These are phyloP conservation scores for Rousettus madagascariensis DNA, from an alignment of 2,797 vertebrate genomes.

Conservation along the genomic window DNA sequence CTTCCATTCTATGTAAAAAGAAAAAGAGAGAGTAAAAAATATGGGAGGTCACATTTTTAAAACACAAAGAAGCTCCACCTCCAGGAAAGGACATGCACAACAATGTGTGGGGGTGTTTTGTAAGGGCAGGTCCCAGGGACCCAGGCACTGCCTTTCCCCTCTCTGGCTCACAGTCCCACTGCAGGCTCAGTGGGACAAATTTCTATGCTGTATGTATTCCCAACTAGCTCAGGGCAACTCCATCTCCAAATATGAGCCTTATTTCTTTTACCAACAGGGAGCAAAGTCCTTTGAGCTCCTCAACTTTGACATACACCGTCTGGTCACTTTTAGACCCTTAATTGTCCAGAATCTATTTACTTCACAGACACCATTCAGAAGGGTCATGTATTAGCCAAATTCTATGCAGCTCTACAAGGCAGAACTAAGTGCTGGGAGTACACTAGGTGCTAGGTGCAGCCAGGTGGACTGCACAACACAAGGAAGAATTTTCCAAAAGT, in stretches of 20 bases:
- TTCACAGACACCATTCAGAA: neutral
- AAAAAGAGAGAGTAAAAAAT: neutral
- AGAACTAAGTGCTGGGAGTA: neutral
- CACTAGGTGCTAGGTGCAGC: neutral
- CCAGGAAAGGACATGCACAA: neutral
- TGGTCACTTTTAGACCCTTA: neutral
- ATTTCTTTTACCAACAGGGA: neutral
- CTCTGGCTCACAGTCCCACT: neutral
- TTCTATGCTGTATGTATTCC: neutral
- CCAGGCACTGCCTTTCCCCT: neutral
- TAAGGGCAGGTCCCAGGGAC: neutral
- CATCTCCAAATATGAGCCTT: neutral
- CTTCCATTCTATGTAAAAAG: neutral
- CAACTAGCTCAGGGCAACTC: neutral
- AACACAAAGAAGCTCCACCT: neutral
- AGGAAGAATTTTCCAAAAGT: constrained; percentile 32
- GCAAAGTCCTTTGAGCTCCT: neutral
- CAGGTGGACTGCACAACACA: neutral
- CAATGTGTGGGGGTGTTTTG: neutral
- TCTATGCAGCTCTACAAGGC: neutral
- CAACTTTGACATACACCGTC: neutral
- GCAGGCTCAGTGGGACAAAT: neutral
- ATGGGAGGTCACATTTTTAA: neutral
- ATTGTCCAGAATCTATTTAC: neutral
- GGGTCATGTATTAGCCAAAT: neutral